Percentiles rank a stretch among this genome's conserved stretches.
These are phyloP conservation scores for Dinothrombium tinctorium DNA, from an alignment of 1,140 invertebrate genomes.

Conservation along the genomic window DNA sequence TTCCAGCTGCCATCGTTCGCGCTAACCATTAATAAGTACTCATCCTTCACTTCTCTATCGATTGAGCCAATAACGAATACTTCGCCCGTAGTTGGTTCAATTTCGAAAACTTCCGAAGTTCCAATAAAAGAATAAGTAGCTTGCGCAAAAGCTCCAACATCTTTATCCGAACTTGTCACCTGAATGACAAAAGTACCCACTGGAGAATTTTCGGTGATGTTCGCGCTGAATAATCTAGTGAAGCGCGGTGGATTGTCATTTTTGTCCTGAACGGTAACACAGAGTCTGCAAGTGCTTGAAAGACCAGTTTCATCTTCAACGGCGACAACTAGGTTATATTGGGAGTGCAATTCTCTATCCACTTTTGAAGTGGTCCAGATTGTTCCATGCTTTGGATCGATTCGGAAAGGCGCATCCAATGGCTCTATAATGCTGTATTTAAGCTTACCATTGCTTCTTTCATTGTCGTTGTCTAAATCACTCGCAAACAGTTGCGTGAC, in stretches of 20 bases:
- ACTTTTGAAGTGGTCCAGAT: constrained; percentile 56
- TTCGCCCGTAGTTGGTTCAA: constrained; percentile 64
- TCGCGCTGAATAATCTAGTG: constrained; percentile 68
- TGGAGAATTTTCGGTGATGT: constrained; percentile 82
- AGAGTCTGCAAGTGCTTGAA: constrained; percentile 30
- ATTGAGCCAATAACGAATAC: constrained; percentile 61
- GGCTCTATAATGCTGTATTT: constrained; percentile 39
- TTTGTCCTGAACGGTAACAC: constrained; percentile 61
- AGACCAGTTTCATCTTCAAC: constrained; percentile 65
- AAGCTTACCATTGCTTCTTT: constrained; percentile 44
- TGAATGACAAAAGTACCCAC: constrained; percentile 73
- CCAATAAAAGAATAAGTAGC: constrained; percentile 72
- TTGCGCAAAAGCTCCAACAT: constrained; percentile 64
- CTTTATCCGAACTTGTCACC: constrained; percentile 69
- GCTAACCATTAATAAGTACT: constrained; percentile 62
- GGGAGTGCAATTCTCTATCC: constrained; percentile 41
- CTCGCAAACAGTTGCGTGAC: constrained; percentile 51
- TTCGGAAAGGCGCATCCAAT: constrained; percentile 35
- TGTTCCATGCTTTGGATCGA: constrained; percentile 52
- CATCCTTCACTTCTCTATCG: constrained; percentile 67
- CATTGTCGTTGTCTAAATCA: constrained; percentile 45
- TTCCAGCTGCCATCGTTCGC: constrained; percentile 70
- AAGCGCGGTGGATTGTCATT: constrained; percentile 88
- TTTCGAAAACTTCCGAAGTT: constrained; percentile 83
- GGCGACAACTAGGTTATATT: constrained; percentile 57